These are phyloP conservation scores for Bombyx huttoni DNA, from an alignment of 2,888 invertebrate genomes.

Conservation along the genomic window DNA sequence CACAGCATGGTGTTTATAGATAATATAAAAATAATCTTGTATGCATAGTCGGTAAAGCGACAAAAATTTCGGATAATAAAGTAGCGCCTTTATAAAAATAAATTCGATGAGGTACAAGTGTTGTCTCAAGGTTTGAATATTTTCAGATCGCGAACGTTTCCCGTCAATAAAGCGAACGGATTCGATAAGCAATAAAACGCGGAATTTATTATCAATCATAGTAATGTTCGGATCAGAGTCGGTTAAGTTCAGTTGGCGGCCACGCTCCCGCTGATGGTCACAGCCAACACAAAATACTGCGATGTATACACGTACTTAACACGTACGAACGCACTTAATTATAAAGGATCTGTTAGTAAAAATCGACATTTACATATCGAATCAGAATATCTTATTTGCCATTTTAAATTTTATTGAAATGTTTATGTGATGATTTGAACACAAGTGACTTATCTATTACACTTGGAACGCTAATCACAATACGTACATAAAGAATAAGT, in stretches of 20 bases:
- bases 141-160: conserved; percentile 16
- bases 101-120: conserved; percentile 19
- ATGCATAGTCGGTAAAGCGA: conserved; percentile 7
- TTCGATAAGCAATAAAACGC: conserved; percentile 19
- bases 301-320: too few relatives aligned
- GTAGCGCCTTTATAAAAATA: conserved; percentile 14
- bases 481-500: neutral
- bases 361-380: too few relatives aligned
- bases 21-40: conserved; percentile 7
- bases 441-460: too few relatives aligned
- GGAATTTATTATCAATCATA: conserved; percentile 15
- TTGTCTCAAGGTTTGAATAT: conserved; percentile 22
- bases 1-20: conserved; percentile 5
- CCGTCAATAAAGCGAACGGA: conserved; percentile 11
- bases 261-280: neutral
- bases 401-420: neutral
- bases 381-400: too few relatives aligned
- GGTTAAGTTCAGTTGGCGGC: neutral
- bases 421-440: too few relatives aligned
- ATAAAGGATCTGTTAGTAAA: too few relatives aligned
- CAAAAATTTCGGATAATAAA: conserved; percentile 4
- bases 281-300: neutral
- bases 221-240: neutral
- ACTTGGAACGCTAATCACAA: neutral
- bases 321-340: too few relatives aligned